phyloP scores from a whole-genome alignment of 2,113 vertebrate genomes.

The Sarotherodon lohbergeri region DNA sequence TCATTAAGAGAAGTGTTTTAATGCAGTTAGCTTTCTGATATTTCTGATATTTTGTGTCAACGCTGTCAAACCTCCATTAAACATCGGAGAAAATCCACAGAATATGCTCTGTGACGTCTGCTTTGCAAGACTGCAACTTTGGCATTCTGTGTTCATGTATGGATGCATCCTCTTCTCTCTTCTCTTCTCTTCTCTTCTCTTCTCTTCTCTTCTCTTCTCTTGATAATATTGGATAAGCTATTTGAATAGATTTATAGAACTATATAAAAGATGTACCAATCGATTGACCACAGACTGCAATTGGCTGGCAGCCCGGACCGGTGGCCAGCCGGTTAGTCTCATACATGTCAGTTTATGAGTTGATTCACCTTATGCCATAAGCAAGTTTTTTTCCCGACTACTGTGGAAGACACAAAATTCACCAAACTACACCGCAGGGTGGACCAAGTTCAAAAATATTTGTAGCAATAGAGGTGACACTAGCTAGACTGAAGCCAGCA shows the following conservation, averaged over 20 bases:
- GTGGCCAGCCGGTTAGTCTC: neutral
- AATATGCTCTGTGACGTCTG: neutral
- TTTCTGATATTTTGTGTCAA: neutral
- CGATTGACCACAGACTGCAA: neutral
- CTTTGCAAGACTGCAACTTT: constrained; percentile 7
- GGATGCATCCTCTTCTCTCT: neutral
- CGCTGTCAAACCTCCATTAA: constrained; percentile 17
- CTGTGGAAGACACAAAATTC: neutral
- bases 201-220: neutral
- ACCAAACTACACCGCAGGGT: neutral
- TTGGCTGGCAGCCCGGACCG: neutral
- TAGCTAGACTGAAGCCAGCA: neutral
- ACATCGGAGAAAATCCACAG: neutral
- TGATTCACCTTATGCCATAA: too few species aligned
- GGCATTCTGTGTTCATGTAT: neutral
- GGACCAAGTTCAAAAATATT: neutral
- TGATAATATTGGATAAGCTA: neutral
- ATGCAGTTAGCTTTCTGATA: neutral
- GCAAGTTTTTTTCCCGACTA: neutral
- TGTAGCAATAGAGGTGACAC: neutral
- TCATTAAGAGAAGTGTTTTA: neutral
- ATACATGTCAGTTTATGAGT: neutral
- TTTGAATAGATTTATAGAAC: neutral
- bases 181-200: neutral
- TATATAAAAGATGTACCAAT: neutral